phyloP scores from a whole-genome alignment of 2,888 invertebrate species.

The Drosophila mercatorum region DNA sequence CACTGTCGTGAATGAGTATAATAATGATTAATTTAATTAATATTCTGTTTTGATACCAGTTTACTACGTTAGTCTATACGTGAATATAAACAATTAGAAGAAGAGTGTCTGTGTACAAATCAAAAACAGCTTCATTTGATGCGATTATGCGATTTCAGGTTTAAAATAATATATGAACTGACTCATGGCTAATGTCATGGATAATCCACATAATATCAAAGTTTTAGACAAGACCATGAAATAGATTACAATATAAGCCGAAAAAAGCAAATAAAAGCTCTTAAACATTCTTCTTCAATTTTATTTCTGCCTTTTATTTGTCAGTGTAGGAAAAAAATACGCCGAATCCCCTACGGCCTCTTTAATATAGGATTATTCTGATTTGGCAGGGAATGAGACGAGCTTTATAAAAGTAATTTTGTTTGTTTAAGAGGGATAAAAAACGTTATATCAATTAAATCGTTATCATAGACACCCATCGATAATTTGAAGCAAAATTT shows the following conservation, averaged over 20 bases:
- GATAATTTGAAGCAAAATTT: neutral
- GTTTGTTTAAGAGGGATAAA: too few species aligned
- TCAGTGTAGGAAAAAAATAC: neutral
- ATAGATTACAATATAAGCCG: slow-evolving; percentile 10
- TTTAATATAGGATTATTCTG: too few species aligned
- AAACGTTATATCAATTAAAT: neutral
- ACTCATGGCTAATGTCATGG: neutral
- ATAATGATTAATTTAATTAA: too few species aligned
- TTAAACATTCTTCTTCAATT: too few species aligned
- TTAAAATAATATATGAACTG: neutral
- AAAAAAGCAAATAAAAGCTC: neutral
- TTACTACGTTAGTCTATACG: too few species aligned
- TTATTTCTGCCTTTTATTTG: neutral
- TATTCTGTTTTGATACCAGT: too few species aligned
- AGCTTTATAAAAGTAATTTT: too few species aligned
- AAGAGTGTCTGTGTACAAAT: neutral
- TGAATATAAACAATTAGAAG: too few species aligned
- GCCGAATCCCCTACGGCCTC: too few species aligned
- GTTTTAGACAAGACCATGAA: neutral
- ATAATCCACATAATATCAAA: slow-evolving; percentile 4
- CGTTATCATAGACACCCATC: neutral
- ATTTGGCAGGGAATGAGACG: too few species aligned
- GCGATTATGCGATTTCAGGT: neutral
- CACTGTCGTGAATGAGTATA: too few species aligned
- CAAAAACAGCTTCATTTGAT: neutral